Evolutionary conservation across 1,140 invertebrate genomes (phyloP).

Genomic region (Tigriopus japonicus): DNA sequence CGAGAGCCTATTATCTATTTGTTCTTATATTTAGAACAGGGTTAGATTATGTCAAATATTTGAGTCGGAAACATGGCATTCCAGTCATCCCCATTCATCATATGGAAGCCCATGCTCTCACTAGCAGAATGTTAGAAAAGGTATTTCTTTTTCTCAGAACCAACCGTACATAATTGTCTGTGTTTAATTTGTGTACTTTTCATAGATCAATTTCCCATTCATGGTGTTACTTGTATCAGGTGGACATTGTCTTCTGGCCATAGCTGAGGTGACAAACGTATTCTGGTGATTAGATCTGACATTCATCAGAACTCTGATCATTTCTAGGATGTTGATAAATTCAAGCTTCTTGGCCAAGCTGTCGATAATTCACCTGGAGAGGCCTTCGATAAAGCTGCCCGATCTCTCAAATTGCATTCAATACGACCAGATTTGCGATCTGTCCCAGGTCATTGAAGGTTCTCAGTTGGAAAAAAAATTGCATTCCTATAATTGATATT

Average conservation of each 20-base stretch:
- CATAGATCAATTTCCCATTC: conserved; percentile 64
- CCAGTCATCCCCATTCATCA: conserved; percentile 91
- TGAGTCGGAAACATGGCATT: conserved; percentile 34
- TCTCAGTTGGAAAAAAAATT: background rate
- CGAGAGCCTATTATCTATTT: conserved; percentile 49
- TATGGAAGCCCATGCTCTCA: conserved; percentile 96
- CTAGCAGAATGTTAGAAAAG: conserved; percentile 46
- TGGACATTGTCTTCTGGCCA: conserved; percentile 64
- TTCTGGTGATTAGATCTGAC: background rate
- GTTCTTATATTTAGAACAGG: conserved; percentile 68
- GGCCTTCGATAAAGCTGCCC: conserved; percentile 70
- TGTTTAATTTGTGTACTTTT: too few species aligned
- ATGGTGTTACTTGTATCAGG: conserved; percentile 73
- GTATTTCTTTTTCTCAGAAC: too few species aligned
- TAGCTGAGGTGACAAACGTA: conserved; percentile 52
- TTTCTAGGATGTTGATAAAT: conserved; percentile 37
- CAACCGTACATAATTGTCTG: too few species aligned
- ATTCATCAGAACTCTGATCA: background rate
- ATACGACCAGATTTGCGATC: background rate
- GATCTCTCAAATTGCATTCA: conserved; percentile 53
- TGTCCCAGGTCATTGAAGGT: background rate
- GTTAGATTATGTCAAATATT: conserved; percentile 44
- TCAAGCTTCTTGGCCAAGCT: conserved; percentile 53
- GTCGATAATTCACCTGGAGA: conserved; percentile 78
- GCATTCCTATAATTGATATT: background rate